Base-by-base conservation (phyloP, 2,888 invertebrate genomes). In the Heterodera filipjevi region DNA sequence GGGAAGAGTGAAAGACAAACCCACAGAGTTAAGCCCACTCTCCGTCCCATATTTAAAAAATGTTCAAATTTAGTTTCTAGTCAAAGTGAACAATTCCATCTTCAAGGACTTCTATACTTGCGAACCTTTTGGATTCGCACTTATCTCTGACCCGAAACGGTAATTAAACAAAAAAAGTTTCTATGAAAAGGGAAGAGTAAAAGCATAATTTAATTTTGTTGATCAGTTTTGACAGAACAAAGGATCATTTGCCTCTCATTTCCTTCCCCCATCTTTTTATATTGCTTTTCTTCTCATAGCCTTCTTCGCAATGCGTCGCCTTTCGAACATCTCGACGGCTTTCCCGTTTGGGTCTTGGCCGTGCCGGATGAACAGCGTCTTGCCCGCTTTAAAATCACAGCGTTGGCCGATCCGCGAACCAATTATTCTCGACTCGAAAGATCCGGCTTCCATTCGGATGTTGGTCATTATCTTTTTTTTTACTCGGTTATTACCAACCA, bases 1-100 rank as follows among this genome's bases (percentile, higher is more conserved):
- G n/a, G n/a, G n/a, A n/a, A n/a, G n/a, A n/a, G n/a, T n/a, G n/a
- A n/a, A n/a, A n/a, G n/a, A n/a, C n/a, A n/a, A n/a, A n/a, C n/a
- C n/a, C n/a, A n/a, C n/a, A n/a, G n/a, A n/a, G n/a, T n/a, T n/a
- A n/a, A n/a, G n/a, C n/a, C n/a, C n/a, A 10, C 12, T 44, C 44
- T 44, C 5, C 5, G 12, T 44, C 12, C 44, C 44, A 44, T 44
- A 12, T 44, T 44, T n/a, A n/a, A n/a, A n/a, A n/a, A n/a, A 39
- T 39, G 8, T 39, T 39, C 39, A 39, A 39, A 12, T 59, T 59
- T 10, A 59, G 59, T 59, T 59, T 59, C 59, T 59, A 6, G 59
- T 59, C 59, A 59, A 59, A 59, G 59, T 59, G 59, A 59, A 59
- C 59, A 59, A 59, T 59, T 59, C 59, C 59, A 59, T 59, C 59